Evolutionary conservation across 2,113 vertebrate genomes (phyloP), one percentile per base, ranked within the genome.

Genomic region (Petromus typicus): DNA sequence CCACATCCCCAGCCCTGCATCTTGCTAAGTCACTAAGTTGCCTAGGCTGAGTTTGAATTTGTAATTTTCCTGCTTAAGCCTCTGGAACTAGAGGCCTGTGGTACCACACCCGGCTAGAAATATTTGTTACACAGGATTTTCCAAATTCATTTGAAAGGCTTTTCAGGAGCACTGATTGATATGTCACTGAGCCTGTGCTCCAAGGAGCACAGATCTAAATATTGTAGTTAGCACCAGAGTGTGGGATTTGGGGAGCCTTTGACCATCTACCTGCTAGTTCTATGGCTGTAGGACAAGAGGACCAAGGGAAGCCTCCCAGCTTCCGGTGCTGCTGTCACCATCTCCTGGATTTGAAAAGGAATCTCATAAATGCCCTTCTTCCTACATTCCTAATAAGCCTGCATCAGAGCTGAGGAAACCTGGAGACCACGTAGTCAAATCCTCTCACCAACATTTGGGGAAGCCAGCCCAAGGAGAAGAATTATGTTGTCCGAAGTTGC

Each of bases 311-410:
- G 61, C 30, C 56, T 51, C 43, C 37, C 32, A 54, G 56, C n/a
- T n/a, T n/a, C n/a, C n/a, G n/a, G n/a, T n/a, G n/a, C n/a, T n/a
- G 12, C 66, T 25, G 3, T 78, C 88, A 43, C 59, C 34, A 18
- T 54, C 23, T 71, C 59, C 59, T 86, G n/a, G 45, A 59, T 71
- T 91, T 81, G 66, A 95, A 91, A 91, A 57, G 51, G n/a, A 4
- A 79, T 59, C 48, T 91, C 67, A 48, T 82, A 83, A 78, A 57
- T 78, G 48, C 34, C 48, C 27, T 84, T 37, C n/a, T 22, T 85
- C 89, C 66, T 89, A 54, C 89, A 61, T 82, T 93, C 27, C 87
- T 76, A 91, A 81, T 23, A 69, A 64, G 4, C 45, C 94, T 93
- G 54, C 11, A 90, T 69, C 82, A 48, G 63, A 69, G 20, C 43